Base-by-base conservation (phyloP, 2,888 invertebrate species). In the Cosmia pyralina region DNA sequence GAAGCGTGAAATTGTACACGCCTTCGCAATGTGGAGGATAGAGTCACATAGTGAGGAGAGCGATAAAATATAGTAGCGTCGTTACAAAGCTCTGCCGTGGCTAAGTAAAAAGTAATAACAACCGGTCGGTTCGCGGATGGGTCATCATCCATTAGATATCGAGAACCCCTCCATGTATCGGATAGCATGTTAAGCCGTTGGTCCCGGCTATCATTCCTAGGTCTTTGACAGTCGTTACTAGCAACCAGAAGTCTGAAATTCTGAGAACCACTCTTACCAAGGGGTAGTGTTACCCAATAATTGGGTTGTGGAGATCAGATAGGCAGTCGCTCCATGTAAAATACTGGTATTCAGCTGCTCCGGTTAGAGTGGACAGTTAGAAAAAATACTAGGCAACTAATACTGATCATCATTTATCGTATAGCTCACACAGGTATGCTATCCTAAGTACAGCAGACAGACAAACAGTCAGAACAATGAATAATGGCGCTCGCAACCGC, bases 401-500 rank as follows among this genome's bases (percentile, higher is more conserved):
- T 38, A 41, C 41, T 70, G 11, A 5, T 15, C 15, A 44, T 62
- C 1, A 44, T 15, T 7, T 50, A 50, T 77, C 41, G 48, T 11
- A 28, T 28, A 75, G 60, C 80, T 44, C 5, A 17, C n/a, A 57
- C 3, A 41, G 22, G 41, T 13, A 0, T 1, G 28, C 2, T 4
- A 4, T 4, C 69, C 50, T 68, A 44, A 62, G 22, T 15, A 64
- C 38, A 70, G 58, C 69, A 69, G 50, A 57, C 73, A 75, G 69
- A 71, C 79, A 69, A 73, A 85, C 79, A 82, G 73, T 76, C 84
- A 72, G 85, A 91, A 92, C 92, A 92, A 92, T 92, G 92, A 91
- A 92, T 91, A 92, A 92, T 92, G 84, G 90, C 78, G 86, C 69
- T 85, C 88, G 90, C 87, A 85, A 91, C 91, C 90, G 89, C 87